Percentiles rank a stretch among this genome's conserved stretches.
Evolutionary conservation across 1,140 invertebrate genomes (phyloP).

Genomic region (Leptoteleia sp.): DNA sequence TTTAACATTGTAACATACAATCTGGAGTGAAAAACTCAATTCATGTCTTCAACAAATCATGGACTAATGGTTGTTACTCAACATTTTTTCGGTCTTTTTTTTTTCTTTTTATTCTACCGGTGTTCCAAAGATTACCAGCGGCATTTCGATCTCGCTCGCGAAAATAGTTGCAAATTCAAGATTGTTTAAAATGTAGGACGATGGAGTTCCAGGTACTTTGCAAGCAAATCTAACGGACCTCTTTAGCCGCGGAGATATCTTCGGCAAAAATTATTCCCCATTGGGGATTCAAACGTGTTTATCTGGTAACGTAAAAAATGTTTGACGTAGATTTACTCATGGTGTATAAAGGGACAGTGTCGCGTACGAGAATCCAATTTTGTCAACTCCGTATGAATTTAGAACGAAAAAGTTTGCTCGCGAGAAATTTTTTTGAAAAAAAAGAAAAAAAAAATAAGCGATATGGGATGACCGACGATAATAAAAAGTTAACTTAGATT

Average conservation of each 20-base stretch:
- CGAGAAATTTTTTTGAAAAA: background rate
- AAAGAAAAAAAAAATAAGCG: too few species aligned
- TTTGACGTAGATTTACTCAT: slow-evolving; percentile 16
- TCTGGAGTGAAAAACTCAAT: too few species aligned
- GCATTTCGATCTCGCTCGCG: slow-evolving; percentile 9
- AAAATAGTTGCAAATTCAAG: background rate
- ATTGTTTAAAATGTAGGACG: slow-evolving; percentile 34
- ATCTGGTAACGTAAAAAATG: slow-evolving; percentile 11
- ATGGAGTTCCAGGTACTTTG: slow-evolving; percentile 2
- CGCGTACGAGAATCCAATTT: slow-evolving; percentile 6
- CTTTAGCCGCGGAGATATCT: slow-evolving; percentile 10
- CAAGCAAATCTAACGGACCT: slow-evolving; percentile 2
- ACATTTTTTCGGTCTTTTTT: too few species aligned
- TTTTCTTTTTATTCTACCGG: too few species aligned
- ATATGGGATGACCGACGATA: too few species aligned
- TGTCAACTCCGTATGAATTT: background rate
- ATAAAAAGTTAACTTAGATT: too few species aligned
- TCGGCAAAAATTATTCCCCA: slow-evolving; percentile 22
- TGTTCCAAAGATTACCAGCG: too few species aligned
- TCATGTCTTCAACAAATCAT: too few species aligned
- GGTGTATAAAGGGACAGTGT: slow-evolving; percentile 1
- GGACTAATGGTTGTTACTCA: too few species aligned
- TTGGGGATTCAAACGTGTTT: slow-evolving; percentile 16
- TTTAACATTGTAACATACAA: too few species aligned
- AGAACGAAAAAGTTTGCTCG: background rate